Base-by-base conservation (phyloP, 2,113 vertebrate genomes). In the Telmatochromis sp. region DNA sequence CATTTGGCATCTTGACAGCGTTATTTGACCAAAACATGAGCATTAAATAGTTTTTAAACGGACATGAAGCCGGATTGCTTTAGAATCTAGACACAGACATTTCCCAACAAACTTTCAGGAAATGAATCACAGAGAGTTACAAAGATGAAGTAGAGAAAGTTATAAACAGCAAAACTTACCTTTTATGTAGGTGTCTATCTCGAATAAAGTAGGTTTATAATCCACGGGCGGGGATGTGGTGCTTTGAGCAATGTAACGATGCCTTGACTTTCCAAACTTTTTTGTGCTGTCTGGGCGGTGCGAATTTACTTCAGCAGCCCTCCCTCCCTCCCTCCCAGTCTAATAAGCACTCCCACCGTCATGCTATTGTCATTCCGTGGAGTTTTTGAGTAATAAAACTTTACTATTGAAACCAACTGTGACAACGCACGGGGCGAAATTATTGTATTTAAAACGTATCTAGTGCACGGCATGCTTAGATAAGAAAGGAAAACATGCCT, bases 231-330 rank as follows among this genome's bases (percentile, higher is more conserved):
- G 78, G 50, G 88, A 90, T 80, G 91, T 78, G 81, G 53, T 79
- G 84, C 73, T 17, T 55, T 88, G 86, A 81, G 83, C 86, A 42
- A 13, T 68, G 79, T 82, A 73, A 83, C 75, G 58, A 26, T 63
- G 57, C 71, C 73, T 63, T 89, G 90, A 93, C 84, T 94, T 90
- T 92, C 83, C 71, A 85, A 95, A 95, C 14, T 94, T 95, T 65
- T 94, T 82, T 91, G 87, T 58, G 86, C 87, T 7, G 86, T 35
- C 83, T 88, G 94, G 91, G 90, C 90, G 94, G 92, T 26, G 88
- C 90, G 50, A 40, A 12, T 33, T 60, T 31, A 86, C 87, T 91
- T 89, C 68, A 40, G 45, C 55, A 91, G 68, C 93, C 91, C 94
- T 93, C 91, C 93, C 92, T 93, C 89, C 93, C 93, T 93, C 21